Base-by-base conservation (phyloP, 2,113 vertebrate genomes). In the Tenrec ecaudatus region DNA sequence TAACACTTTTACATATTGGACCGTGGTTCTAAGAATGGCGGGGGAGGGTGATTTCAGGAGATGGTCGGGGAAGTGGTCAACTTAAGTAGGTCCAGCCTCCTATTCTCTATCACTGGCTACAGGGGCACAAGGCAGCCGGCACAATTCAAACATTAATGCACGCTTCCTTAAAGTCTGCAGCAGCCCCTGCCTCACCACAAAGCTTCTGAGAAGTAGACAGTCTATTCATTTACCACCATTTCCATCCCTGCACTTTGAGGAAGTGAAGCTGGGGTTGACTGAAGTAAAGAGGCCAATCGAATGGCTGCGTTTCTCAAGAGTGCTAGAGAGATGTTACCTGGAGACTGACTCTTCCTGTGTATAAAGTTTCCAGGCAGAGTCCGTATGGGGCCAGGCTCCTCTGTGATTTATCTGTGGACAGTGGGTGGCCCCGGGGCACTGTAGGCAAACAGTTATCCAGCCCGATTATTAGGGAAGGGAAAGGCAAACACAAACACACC, bases 401-500 rank as follows among this genome's bases (percentile, higher is more conserved):
- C 92, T 93, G 92, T 92, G 95, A 96, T 96, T 96, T 96, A 96
- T 96, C 95, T 96, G 64, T 22, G 95, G 95, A 94, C 94, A 94
- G 89, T 96, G 95, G 92, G 95, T 96, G 96, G 95, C 92, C 97
- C 93, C 81, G 75, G 93, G 95, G 92, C 91, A 97, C 88, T 0
- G 0, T 15, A 86, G 81, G 92, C 86, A 82, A 93, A 94, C 90
- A 92, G 84, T 92, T 81, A 94, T 82, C 86, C 92, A 58, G 69
- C 90, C 88, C 2, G 31, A 95, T 96, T 95, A 97, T 97, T 97
- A 97, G 89, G 94, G 96, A 91, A 94, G 89, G 91, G 64, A 95
- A 96, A 97, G 80, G 84, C 96, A 97, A 97, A 97, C 94, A 96
- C 95, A 97, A 96, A 96, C 95, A 97, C 95, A 95, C 91, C 95